Conservation (phyloP, 2,888 invertebrate species). For the Macrosiphum euphorbiae region DNA sequence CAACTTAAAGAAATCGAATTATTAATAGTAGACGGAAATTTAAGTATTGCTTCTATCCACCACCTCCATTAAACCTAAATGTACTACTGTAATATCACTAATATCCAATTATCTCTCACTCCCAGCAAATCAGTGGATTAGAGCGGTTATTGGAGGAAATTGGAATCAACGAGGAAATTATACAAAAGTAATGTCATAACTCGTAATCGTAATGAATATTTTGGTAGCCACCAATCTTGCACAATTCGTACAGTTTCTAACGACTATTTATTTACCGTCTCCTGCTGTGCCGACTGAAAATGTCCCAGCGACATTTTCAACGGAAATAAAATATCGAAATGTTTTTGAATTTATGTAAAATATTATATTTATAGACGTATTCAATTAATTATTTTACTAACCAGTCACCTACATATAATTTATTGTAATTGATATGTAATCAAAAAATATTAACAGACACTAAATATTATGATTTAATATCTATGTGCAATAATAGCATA, state of each 20-base stretch:
- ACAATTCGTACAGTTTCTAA: background rate
- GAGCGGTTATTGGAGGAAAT: conserved; percentile 32
- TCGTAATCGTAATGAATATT: conserved; percentile 45
- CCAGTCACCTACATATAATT: too few species aligned
- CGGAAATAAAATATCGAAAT: background rate
- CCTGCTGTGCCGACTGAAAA: background rate
- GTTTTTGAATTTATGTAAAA: background rate
- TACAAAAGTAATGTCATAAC: background rate
- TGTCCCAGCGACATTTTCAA: background rate
- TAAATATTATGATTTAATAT: too few species aligned
- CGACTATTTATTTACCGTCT: background rate
- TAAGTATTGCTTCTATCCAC: conserved; percentile 36
- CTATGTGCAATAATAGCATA: too few species aligned
- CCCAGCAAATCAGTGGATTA: conserved; percentile 14
- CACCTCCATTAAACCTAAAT: background rate
- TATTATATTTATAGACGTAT: background rate
- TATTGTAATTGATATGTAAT: too few species aligned
- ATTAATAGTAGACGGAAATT: conserved; percentile 4
- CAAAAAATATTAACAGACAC: too few species aligned
- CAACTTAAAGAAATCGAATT: background rate
- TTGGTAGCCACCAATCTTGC: conserved; percentile 3
- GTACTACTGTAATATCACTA: background rate
- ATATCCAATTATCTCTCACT: conserved; percentile 45
- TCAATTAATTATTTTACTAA: background rate
- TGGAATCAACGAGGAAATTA: conserved; percentile 35